Conservation (phyloP, 2,113 vertebrate species). For the Manacus vitellinus region DNA sequence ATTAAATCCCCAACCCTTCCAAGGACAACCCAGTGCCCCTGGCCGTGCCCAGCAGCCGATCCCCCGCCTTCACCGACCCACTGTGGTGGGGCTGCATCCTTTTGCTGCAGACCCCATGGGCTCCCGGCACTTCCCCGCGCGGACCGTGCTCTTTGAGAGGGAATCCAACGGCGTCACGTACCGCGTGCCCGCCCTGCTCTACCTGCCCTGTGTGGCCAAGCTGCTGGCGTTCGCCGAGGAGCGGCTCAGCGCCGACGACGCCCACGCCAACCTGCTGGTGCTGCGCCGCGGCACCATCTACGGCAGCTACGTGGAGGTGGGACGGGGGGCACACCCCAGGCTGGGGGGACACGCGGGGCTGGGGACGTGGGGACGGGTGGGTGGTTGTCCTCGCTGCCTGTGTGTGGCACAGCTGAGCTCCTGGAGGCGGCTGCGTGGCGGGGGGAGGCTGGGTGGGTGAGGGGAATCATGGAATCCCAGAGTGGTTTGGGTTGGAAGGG, state of each 20-base stretch:
- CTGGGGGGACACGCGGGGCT: fast-evolving
- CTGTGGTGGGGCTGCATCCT: neutral
- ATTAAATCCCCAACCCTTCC: neutral
- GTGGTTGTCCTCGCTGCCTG: fast-evolving
- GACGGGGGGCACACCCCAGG: neutral
- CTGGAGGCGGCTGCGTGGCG: fast-evolving
- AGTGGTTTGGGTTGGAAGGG: neutral
- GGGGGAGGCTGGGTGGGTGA: neutral
- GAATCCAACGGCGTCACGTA: conserved; percentile 88
- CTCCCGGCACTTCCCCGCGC: conserved; percentile 79
- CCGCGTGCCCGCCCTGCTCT: conserved; percentile 87
- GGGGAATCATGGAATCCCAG: no score
- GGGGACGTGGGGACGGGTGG: fast-evolving
- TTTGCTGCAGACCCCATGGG: conserved; percentile 72
- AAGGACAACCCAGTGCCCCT: fast-evolving
- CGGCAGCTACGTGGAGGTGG: conserved; percentile 85
- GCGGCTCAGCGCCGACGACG: conserved; percentile 83
- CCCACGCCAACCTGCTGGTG: conserved; percentile 90
- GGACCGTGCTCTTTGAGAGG: conserved; percentile 87
- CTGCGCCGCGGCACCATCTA: conserved; percentile 84
- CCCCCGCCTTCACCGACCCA: fast-evolving
- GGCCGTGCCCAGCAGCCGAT: fast-evolving
- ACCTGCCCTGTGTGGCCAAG: conserved; percentile 74
- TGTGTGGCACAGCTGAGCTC: fast-evolving
- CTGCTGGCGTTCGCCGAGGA: conserved; percentile 93